Evolutionary conservation across 2,888 invertebrate species (phyloP).

Genomic region (Melanargia galathea): DNA sequence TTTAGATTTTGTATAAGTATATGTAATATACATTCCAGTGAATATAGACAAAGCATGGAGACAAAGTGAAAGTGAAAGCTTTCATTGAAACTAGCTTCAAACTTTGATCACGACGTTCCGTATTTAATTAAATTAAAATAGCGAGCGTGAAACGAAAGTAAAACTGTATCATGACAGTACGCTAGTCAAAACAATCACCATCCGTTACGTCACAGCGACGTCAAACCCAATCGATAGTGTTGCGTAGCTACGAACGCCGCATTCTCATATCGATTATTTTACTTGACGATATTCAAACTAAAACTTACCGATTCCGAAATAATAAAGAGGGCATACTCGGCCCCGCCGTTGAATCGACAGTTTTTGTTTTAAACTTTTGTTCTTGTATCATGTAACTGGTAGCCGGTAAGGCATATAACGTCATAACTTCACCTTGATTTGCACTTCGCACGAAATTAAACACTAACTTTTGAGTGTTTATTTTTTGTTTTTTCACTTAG

Average conservation of each 20-base stretch:
- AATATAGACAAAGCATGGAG: no score
- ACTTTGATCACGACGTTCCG: not conserved
- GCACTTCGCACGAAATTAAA: slow-evolving; percentile 59
- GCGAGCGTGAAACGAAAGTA: slow-evolving; percentile 32
- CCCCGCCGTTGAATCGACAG: slow-evolving; percentile 67
- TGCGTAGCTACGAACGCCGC: slow-evolving; percentile 50
- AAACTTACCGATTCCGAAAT: slow-evolving; percentile 84
- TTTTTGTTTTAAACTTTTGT: slow-evolving; percentile 66
- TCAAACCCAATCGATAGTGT: slow-evolving; percentile 56
- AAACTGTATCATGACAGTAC: slow-evolving; percentile 35
- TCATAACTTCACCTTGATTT: slow-evolving; percentile 76
- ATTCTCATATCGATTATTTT: slow-evolving; percentile 43
- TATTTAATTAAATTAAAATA: not conserved
- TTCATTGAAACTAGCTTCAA: slow-evolving; percentile 12
- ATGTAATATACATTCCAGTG: no score
- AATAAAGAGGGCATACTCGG: slow-evolving; percentile 85
- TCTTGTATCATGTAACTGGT: slow-evolving; percentile 74
- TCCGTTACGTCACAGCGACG: slow-evolving; percentile 41
- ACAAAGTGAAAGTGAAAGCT: not conserved
- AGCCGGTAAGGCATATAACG: slow-evolving; percentile 79
- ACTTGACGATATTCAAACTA: slow-evolving; percentile 39
- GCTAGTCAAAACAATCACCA: slow-evolving; percentile 37
- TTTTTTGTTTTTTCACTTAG: slow-evolving; percentile 59
- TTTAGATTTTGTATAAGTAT: no score
- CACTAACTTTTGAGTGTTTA: slow-evolving; percentile 55